Evolutionary conservation across 30 jellyfish, hydroid and myxozoan species (phyloP).

Genomic region (Chrysaora quinquecirrha): DNA sequence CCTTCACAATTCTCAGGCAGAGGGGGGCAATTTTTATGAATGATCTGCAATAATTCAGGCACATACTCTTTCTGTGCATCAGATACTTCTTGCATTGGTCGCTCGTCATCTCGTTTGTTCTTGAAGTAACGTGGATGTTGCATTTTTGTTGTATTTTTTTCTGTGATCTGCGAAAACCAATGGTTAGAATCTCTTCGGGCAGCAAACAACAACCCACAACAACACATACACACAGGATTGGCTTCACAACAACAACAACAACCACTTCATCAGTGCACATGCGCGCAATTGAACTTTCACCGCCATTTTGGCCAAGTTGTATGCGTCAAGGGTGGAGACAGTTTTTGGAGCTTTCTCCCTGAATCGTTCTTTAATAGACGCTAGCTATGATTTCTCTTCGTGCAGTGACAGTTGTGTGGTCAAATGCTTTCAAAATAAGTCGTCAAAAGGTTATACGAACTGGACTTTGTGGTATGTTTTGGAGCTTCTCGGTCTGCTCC

Average conservation of each 20-base stretch:
- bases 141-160: conserved; percentile 30
- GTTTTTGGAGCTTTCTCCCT: no score
- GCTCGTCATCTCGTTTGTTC: conserved; percentile 78
- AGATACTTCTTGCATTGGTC: conserved; percentile 80
- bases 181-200: no score
- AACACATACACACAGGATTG: no score
- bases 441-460: not conserved
- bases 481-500: no score
- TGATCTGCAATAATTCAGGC: conserved; percentile 86
- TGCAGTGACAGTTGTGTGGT: not conserved
- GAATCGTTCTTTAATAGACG: no score
- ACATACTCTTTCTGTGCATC: conserved; percentile 92
- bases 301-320: no score
- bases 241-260: no score
- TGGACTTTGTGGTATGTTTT: not conserved
- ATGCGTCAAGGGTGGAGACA: no score
- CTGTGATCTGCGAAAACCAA: no score
- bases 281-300: no score
- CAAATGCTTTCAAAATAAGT: not conserved
- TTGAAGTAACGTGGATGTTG: conserved; percentile 97
- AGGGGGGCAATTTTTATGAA: conserved; percentile 93
- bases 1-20: conserved; percentile 95
- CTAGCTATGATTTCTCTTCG: not conserved
- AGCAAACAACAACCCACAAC: no score
- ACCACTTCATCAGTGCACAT: no score